A percentile compares a stretch with the other conserved stretches of the same genome.
Conservation (phyloP, 2,113 vertebrate species). For the Sardina pilchardus region DNA sequence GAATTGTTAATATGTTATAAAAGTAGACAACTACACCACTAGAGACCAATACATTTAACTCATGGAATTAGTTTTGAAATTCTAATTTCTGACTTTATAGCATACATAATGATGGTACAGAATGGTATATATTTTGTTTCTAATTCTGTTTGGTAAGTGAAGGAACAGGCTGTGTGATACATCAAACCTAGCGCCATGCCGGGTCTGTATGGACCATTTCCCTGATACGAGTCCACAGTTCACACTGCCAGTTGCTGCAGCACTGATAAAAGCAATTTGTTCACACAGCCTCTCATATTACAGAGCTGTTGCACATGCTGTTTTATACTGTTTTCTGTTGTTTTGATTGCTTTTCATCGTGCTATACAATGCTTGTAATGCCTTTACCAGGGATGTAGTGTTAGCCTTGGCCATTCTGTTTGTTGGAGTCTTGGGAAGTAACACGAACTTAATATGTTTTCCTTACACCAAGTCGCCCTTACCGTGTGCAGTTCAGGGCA, state of each 20-base stretch:
- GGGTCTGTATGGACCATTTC: too few species aligned
- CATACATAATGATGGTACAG: too few species aligned
- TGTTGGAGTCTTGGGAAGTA: neutral
- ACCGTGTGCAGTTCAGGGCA: neutral
- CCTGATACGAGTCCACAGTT: neutral
- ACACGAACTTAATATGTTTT: neutral
- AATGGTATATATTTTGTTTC: too few species aligned
- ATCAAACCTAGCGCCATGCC: too few species aligned
- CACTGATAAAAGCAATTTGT: neutral
- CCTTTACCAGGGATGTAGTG: conserved; percentile 31
- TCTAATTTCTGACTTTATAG: too few species aligned
- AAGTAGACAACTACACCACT: neutral
- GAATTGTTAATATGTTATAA: neutral
- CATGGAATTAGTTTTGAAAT: too few species aligned
- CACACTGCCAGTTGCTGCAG: neutral
- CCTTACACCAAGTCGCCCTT: neutral
- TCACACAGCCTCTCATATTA: neutral
- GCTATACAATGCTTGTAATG: neutral
- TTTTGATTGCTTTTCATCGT: conserved; percentile 56
- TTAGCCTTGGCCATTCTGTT: conserved; percentile 40
- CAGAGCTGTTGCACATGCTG: neutral
- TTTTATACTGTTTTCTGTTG: neutral
- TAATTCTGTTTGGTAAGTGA: too few species aligned
- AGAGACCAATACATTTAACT: neutral
- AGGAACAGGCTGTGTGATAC: too few species aligned